Evolutionary conservation across 2,113 vertebrate genomes (phyloP).

Genomic region (Ophthalmolycus amberensis): DNA sequence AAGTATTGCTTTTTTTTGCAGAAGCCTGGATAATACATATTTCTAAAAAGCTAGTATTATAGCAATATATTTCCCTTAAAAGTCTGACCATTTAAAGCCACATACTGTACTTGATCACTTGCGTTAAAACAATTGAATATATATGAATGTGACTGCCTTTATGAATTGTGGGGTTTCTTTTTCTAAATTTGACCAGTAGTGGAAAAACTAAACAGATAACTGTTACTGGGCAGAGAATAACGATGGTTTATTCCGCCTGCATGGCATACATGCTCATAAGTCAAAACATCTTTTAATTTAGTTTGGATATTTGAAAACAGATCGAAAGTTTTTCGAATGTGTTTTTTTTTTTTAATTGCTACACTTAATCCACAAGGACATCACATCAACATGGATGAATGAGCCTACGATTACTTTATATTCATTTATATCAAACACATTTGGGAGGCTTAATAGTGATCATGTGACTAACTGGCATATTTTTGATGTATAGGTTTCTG

Average conservation of each 20-base stretch:
- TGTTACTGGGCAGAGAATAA: not conserved
- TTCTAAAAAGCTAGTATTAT: not conserved
- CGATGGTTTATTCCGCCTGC: not conserved
- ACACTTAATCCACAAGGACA: constrained; percentile 14
- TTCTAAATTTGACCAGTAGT: not conserved
- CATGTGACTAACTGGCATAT: not conserved
- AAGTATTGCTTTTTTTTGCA: not conserved
- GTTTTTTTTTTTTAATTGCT: constrained; percentile 22
- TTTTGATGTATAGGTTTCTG: not conserved
- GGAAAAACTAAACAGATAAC: not conserved
- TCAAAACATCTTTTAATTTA: constrained; percentile 7
- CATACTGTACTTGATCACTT: not conserved
- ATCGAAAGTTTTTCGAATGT: constrained; percentile 2
- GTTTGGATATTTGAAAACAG: not conserved
- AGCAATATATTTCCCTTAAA: not conserved
- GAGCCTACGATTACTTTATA: not conserved
- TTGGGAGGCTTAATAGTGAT: no score
- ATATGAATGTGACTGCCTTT: not conserved
- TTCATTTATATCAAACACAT: constrained; percentile 8
- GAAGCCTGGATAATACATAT: not conserved
- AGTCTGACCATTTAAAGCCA: not conserved
- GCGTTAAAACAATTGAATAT: not conserved
- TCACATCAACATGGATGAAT: not conserved
- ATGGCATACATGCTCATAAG: not conserved
- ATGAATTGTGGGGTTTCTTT: not conserved